phyloP scores from a whole-genome alignment of 2,797 vertebrate genomes.

The Notolepis coatsorum region DNA sequence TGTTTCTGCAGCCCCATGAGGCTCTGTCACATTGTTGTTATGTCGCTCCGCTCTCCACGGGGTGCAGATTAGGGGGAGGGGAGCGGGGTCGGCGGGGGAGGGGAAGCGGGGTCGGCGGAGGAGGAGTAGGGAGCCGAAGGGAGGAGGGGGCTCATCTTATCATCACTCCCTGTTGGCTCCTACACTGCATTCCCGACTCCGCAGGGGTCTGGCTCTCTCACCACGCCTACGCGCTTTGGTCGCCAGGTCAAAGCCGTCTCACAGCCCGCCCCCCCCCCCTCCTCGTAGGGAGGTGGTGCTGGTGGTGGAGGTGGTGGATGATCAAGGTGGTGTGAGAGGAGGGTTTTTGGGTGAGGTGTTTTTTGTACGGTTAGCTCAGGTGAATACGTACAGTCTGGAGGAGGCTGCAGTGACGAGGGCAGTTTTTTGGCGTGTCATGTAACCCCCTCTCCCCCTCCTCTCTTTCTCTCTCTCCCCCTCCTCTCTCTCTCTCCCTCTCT shows the following conservation, averaged over 20 bases:
- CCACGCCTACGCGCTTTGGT: slow-evolving; percentile 8
- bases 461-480: not conserved
- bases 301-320: no score
- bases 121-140: not conserved
- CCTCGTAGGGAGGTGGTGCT: slow-evolving; percentile 16
- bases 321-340: slow-evolving; percentile 8
- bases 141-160: no score
- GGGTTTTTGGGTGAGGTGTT: slow-evolving; percentile 1
- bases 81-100: slow-evolving; percentile 30
- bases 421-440: no score
- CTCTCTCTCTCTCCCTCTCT: not conserved
- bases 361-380: slow-evolving; percentile 12
- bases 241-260: slow-evolving; percentile 28
- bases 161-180: slow-evolving; percentile 59
- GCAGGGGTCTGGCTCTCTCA: slow-evolving; percentile 40
- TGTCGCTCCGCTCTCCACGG: slow-evolving; percentile 45
- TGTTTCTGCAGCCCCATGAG: no score
- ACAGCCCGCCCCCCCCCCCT: no score
- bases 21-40: no score
- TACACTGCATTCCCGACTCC: slow-evolving; percentile 56
- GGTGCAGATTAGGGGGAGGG: slow-evolving; percentile 60
- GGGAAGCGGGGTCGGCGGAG: not conserved
- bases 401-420: slow-evolving; percentile 35
- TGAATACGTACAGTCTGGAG: slow-evolving; percentile 1
- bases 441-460: not conserved